A percentile compares a stretch with the other conserved stretches of the same genome.
phyloP scores from a whole-genome alignment of 1,140 invertebrate genomes.

The Zaprionus nigranus region DNA sequence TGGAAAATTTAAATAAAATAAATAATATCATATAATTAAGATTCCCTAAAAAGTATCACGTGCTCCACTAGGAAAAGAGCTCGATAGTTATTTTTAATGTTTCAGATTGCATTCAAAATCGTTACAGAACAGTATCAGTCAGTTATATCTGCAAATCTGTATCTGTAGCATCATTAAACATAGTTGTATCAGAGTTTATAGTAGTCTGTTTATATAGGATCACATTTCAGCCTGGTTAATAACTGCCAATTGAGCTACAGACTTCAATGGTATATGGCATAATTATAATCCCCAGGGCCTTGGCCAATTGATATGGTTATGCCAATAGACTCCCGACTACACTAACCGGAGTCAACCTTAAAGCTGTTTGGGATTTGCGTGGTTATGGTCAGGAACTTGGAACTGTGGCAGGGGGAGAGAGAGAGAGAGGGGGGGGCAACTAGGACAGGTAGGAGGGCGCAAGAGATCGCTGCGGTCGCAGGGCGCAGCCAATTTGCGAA shows the following conservation, averaged over 20 bases:
- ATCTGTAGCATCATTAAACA: no score
- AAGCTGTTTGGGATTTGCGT: slow-evolving; percentile 59
- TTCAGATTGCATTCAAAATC: no score
- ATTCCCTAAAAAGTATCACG: no score
- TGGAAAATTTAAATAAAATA: no score
- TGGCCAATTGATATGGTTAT: background rate
- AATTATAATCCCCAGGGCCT: background rate
- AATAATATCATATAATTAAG: no score
- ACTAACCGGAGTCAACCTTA: slow-evolving; percentile 37
- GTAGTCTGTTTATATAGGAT: background rate
- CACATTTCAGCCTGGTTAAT: background rate
- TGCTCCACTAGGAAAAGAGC: no score
- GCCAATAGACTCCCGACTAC: slow-evolving; percentile 13
- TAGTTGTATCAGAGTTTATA: background rate
- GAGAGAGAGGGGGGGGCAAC: background rate
- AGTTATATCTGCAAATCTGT: no score
- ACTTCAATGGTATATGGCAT: background rate
- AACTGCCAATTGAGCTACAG: background rate
- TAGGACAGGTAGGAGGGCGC: slow-evolving; percentile 1
- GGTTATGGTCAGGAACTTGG: slow-evolving; percentile 26
- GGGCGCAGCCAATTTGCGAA: slow-evolving; percentile 83
- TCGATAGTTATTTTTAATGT: no score
- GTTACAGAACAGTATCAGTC: no score
- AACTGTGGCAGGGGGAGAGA: background rate
- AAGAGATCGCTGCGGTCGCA: slow-evolving; percentile 49